Conservation (phyloP, 2,888 invertebrate species). For the Cantharis rufa region DNA sequence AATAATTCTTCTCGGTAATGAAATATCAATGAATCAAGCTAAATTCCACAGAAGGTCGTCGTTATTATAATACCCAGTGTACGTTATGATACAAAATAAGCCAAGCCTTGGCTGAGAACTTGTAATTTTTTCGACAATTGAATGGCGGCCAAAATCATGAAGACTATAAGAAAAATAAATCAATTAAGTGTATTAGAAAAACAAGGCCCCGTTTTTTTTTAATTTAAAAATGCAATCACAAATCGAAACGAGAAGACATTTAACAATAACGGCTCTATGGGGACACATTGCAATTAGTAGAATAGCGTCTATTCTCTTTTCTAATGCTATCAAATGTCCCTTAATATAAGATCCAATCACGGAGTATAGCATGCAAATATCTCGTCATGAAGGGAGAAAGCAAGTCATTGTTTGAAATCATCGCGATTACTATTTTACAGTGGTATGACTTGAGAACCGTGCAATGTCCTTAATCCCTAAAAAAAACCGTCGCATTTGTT, state of each 20-base stretch:
- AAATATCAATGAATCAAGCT: conserved; percentile 5
- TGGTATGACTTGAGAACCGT: not conserved
- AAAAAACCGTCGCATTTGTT: not conserved
- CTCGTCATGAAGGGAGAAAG: conserved; percentile 28
- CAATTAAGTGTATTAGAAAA: not conserved
- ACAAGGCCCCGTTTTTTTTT: conserved; percentile 7
- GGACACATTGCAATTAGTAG: conserved; percentile 37
- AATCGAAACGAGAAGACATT: conserved; percentile 30
- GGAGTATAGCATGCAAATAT: conserved; percentile 37
- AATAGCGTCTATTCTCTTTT: conserved; percentile 34
- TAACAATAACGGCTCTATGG: conserved; percentile 37
- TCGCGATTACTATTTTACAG: not conserved
- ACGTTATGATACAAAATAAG: not conserved
- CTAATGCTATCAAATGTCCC: conserved; percentile 38
- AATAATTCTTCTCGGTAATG: not conserved
- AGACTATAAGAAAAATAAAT: not conserved
- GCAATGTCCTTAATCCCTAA: not conserved
- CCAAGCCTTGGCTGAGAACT: not conserved
- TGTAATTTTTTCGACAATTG: not conserved
- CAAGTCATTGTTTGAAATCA: conserved; percentile 12
- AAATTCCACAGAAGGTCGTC: conserved; percentile 8
- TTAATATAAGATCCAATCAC: conserved; percentile 39
- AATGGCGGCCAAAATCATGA: not conserved
- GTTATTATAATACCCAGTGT: not conserved
- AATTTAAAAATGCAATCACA: conserved; percentile 30